Conservation (phyloP, 1,140 invertebrate genomes). For the Cydia fagiglandana region DNA sequence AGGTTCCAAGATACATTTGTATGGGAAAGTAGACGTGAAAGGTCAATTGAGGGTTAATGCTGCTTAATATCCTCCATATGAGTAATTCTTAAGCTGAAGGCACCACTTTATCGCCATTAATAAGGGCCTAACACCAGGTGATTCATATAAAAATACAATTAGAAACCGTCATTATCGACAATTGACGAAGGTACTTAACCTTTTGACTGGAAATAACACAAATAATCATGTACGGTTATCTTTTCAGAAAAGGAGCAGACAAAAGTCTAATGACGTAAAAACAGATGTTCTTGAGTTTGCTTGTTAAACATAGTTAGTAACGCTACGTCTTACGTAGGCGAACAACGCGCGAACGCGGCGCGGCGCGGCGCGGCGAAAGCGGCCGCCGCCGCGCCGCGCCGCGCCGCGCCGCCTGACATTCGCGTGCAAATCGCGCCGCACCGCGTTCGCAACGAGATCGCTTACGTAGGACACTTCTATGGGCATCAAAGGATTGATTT, state of each 20-base stretch:
- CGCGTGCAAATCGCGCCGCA: too few relatives aligned
- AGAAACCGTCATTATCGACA: background rate
- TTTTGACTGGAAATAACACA: background rate
- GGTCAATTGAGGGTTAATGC: constrained; percentile 1
- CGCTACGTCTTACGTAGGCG: too few relatives aligned
- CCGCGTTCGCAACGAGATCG: too few relatives aligned
- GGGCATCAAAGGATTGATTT: too few relatives aligned
- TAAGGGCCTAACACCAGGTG: background rate
- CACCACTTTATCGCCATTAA: background rate
- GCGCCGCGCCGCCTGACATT: too few relatives aligned
- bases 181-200: background rate
- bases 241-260: background rate
- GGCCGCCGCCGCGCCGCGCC: too few relatives aligned
- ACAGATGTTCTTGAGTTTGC: constrained; percentile 16
- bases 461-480: too few relatives aligned
- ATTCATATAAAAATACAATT: background rate
- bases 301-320: constrained; percentile 13
- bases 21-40: background rate
- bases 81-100: background rate
- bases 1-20: background rate
- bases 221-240: background rate
- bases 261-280: background rate
- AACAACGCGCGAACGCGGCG: too few relatives aligned
- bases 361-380: too few relatives aligned
- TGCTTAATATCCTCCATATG: background rate